phyloP scores from a whole-genome alignment of 2,113 vertebrate species.

The Spheniscus mendiculus region DNA sequence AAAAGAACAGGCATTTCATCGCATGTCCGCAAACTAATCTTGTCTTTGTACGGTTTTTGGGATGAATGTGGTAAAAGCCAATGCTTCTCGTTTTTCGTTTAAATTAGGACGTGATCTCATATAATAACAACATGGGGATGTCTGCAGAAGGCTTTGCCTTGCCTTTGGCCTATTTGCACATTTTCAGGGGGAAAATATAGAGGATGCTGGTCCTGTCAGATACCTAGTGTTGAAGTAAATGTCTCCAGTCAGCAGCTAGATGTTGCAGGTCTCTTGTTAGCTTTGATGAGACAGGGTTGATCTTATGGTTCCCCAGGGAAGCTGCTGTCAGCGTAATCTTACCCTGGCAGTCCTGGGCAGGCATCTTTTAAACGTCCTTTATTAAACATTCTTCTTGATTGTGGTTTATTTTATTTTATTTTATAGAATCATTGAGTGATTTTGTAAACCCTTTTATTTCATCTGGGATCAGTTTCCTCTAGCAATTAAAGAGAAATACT shows the following conservation, averaged over 20 bases:
- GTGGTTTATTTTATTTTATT: neutral
- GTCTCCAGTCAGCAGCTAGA: neutral
- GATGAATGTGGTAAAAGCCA: neutral
- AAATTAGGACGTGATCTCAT: neutral
- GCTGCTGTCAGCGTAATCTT: neutral
- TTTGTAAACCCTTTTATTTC: neutral
- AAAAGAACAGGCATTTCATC: neutral
- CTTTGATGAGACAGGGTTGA: neutral
- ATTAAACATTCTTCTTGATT: neutral
- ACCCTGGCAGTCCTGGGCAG: neutral
- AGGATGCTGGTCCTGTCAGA: neutral
- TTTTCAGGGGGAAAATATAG: neutral
- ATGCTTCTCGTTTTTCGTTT: neutral
- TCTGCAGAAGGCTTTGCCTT: neutral
- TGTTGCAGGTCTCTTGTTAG: neutral
- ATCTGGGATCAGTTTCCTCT: neutral
- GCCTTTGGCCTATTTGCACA: neutral
- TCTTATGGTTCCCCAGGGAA: neutral
- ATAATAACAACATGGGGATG: accelerated
- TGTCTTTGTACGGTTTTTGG: neutral
- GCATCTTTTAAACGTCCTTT: accelerated
- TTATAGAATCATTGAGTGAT: neutral
- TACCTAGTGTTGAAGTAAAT: neutral
- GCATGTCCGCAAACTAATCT: neutral
- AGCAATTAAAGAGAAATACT: neutral